Conservation (phyloP, 2,888 invertebrate genomes). For the Drosophila mettleri region DNA sequence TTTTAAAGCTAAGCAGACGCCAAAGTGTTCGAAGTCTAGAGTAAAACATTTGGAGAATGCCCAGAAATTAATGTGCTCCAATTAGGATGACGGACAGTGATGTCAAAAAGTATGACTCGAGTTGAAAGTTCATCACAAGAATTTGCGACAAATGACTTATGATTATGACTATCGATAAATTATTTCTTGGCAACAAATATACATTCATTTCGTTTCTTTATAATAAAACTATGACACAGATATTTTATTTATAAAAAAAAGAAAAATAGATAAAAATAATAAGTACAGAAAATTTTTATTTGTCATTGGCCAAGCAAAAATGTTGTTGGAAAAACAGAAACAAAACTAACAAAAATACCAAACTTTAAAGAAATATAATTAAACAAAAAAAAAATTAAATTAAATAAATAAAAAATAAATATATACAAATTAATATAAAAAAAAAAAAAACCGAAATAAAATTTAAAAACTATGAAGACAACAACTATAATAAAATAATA, state of each 20-base stretch:
- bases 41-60: slow-evolving; percentile 22
- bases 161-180: too few species aligned
- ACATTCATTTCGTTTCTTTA: too few species aligned
- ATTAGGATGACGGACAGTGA: slow-evolving; percentile 32
- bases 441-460: not conserved
- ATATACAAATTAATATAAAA: not conserved
- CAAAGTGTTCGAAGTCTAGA: not conserved
- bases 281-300: too few species aligned
- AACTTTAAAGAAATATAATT: not conserved
- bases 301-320: too few species aligned
- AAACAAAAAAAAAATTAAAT: not conserved
- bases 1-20: not conserved
- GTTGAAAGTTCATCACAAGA: not conserved
- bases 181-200: too few species aligned
- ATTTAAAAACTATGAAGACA: not conserved
- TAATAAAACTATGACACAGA: too few species aligned
- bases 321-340: too few species aligned
- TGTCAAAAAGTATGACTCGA: slow-evolving; percentile 11
- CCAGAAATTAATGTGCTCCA: slow-evolving; percentile 51
- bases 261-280: too few species aligned
- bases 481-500: not conserved
- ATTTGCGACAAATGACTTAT: not conserved
- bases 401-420: not conserved
- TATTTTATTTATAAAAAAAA: too few species aligned
- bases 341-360: not conserved